Evolutionary conservation across 2,888 invertebrate species (phyloP).

Genomic region (Sarcophaga rosellei): DNA sequence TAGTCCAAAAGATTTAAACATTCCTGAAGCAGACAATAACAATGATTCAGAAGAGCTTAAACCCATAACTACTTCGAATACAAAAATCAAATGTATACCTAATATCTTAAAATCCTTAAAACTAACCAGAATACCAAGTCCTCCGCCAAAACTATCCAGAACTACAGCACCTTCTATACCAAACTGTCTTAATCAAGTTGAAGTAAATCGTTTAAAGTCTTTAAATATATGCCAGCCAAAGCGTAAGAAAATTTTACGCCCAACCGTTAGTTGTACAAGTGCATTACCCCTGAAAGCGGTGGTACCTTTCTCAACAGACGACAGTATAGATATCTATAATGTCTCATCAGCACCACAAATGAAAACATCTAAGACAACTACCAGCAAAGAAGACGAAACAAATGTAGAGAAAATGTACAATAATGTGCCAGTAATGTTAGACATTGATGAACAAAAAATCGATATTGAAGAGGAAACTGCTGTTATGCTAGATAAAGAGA

Average conservation of each 20-base stretch:
- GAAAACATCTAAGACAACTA: not conserved
- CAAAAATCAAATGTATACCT: not conserved
- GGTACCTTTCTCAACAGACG: constrained; percentile 67
- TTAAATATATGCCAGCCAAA: constrained; percentile 70
- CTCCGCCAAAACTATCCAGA: not conserved
- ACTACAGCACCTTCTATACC: constrained; percentile 10
- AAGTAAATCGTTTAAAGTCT: constrained; percentile 68
- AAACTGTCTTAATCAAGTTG: constrained; percentile 59
- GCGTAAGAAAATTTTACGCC: constrained; percentile 62
- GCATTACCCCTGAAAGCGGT: constrained; percentile 69
- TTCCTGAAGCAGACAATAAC: not conserved
- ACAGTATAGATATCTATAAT: constrained; percentile 68
- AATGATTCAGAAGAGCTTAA: not conserved
- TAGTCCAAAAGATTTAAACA: not conserved
- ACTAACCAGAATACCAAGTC: constrained; percentile 1
- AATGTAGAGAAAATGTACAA: not conserved
- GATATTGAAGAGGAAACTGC: constrained; percentile 60
- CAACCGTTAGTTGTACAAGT: constrained; percentile 52
- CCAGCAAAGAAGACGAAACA: not conserved
- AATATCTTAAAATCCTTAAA: not conserved
- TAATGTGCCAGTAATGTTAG: constrained; percentile 11
- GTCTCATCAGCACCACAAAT: constrained; percentile 47
- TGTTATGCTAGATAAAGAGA: constrained; percentile 53
- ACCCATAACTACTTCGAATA: not conserved
- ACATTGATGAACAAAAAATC: constrained; percentile 39